Percentiles rank a stretch among this genome's conserved stretches.
Evolutionary conservation across 2,113 vertebrate genomes (phyloP).

Genomic region (Cheilinus undulatus): DNA sequence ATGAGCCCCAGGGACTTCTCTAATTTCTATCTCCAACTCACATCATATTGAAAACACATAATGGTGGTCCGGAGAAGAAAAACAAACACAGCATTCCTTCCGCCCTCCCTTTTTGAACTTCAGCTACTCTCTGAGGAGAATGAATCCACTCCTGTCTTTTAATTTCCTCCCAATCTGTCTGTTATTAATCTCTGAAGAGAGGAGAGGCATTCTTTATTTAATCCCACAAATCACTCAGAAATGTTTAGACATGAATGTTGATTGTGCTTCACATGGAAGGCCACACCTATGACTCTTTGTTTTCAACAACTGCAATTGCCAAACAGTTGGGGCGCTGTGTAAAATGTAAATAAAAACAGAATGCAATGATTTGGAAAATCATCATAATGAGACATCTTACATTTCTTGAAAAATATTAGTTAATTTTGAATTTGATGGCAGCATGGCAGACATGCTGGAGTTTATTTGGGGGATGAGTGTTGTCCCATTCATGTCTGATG

Average conservation of each 20-base stretch:
- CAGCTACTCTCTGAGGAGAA: constrained; percentile 9
- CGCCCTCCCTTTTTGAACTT: constrained; percentile 10
- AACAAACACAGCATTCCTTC: constrained; percentile 70
- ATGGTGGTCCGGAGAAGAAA: constrained; percentile 61
- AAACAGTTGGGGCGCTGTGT: no score
- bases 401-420: no score
- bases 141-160: constrained; percentile 29
- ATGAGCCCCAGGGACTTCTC: constrained; percentile 57
- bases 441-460: no score
- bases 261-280: constrained; percentile 21
- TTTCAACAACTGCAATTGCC: no score
- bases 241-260: constrained; percentile 48
- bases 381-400: no score
- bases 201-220: constrained; percentile 37
- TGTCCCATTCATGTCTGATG: no score
- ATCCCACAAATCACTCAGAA: constrained; percentile 38
- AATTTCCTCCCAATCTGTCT: constrained; percentile 40
- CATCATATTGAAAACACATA: constrained; percentile 66
- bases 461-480: no score
- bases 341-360: no score
- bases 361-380: no score
- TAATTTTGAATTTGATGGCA: no score
- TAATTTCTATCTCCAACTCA: constrained; percentile 57
- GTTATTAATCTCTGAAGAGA: constrained; percentile 46
- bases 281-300: constrained; percentile 14